These are phyloP conservation scores for Bimastos eiseni DNA, from an alignment of 2,888 invertebrate genomes.

Conservation along the genomic window DNA sequence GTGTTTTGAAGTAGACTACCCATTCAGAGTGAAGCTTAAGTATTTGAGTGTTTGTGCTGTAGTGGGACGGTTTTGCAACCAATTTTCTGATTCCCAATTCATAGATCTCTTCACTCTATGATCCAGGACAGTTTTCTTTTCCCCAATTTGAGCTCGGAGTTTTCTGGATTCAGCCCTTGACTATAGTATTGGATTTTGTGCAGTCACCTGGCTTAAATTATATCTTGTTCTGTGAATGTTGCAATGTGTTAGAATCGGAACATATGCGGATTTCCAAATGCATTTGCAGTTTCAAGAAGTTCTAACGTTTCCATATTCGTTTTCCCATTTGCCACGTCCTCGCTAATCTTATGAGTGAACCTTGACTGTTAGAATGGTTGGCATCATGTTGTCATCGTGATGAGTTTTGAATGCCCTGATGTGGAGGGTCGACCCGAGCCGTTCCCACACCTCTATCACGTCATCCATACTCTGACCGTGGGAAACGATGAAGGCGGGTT, in stretches of 20 bases:
- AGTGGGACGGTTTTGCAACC: too few relatives aligned
- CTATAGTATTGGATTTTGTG: too few relatives aligned
- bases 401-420: conserved; percentile 44
- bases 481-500: background rate
- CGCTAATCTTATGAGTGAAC: background rate
- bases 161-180: too few relatives aligned
- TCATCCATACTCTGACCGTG: conserved; percentile 24
- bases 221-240: too few relatives aligned
- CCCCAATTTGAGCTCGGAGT: too few relatives aligned
- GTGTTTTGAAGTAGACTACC: too few relatives aligned
- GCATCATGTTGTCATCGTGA: conserved; percentile 20
- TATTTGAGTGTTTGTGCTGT: too few relatives aligned
- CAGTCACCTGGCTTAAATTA: too few relatives aligned
- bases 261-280: background rate
- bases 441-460: conserved; percentile 41
- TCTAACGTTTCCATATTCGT: conserved; percentile 13
- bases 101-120: too few relatives aligned
- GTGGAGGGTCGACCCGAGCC: conserved; percentile 38
- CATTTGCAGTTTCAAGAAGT: background rate
- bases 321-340: background rate
- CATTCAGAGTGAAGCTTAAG: too few relatives aligned
- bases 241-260: background rate
- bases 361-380: conserved; percentile 13
- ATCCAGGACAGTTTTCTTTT: too few relatives aligned
- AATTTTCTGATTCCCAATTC: too few relatives aligned